Evolutionary conservation across 2,888 invertebrate species (phyloP), one percentile per base, ranked within the genome.

Genomic region (Protonemura montana): DNA sequence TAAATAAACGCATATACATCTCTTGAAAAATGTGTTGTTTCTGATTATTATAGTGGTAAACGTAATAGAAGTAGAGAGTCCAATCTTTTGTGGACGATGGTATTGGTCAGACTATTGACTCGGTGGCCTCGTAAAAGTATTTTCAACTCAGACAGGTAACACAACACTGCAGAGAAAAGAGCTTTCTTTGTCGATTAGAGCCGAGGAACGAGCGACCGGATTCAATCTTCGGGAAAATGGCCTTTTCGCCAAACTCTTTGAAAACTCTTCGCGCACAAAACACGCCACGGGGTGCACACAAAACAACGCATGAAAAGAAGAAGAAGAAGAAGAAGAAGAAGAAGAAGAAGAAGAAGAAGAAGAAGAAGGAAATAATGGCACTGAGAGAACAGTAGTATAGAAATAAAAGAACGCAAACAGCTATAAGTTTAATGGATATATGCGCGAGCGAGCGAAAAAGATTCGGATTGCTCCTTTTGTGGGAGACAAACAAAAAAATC

Each of bases 151-250:
- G 27, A 59, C 82, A 82, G 42, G 41, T 42, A 82, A 82, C 82
- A 86, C 42, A 86, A 81, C 81, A 86, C 78, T 82, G 86, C 83
- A 42, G 87, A 87, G 88, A 87, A 87, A 85, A 87, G 87, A 87
- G 87, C 87, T 88, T 88, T 88, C 88, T 88, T 88, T 88, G 88
- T 87, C 88, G 88, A 88, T 88, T 88, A 88, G 87, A 87, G 86
- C 86, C 76, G 85, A 2, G 59, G 76, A 86, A 86, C 86, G 81
- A 86, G 85, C 85, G 86, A 87, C 84, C 76, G 87, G 85, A 85
- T 86, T 87, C 87, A 88, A 87, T 88, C 88, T 87, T 87, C 81
- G 87, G 87, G 87, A 87, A 87, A 88, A 87, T 87, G 86, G 78
- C 85, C 83, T 78, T 42, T 85, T 81, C 42, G 30, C 80, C 59